phyloP scores from a whole-genome alignment of 2,113 vertebrate genomes.

The Copsychus sechellarum region DNA sequence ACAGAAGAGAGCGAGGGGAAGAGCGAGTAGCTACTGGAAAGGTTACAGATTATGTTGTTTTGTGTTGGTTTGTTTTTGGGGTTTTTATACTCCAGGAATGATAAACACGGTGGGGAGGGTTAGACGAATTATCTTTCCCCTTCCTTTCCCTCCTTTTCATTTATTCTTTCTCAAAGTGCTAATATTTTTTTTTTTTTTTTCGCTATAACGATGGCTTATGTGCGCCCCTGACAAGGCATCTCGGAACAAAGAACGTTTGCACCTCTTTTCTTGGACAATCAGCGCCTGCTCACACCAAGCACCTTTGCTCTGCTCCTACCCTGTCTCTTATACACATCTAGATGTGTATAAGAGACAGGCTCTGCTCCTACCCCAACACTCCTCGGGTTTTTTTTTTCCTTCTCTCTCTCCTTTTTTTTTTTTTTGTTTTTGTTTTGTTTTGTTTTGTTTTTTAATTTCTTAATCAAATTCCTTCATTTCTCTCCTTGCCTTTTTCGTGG shows the following conservation, averaged over 20 bases:
- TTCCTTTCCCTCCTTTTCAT: background rate
- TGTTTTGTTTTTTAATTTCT: no score
- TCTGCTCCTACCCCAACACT: no score
- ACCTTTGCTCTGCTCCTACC: background rate
- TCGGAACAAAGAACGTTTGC: constrained; percentile 28
- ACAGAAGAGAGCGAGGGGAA: background rate
- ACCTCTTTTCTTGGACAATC: background rate
- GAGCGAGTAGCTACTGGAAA: background rate
- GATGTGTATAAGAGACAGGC: no score
- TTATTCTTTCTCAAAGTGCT: background rate
- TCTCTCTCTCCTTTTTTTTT: background rate
- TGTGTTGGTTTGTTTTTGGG: background rate
- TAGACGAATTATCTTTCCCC: background rate
- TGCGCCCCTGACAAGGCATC: background rate
- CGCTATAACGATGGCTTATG: background rate
- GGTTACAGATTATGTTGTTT: background rate
- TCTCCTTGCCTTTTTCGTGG: background rate
- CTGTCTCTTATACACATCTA: no score
- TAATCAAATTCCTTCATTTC: background rate
- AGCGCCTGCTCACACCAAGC: background rate
- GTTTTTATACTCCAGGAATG: background rate
- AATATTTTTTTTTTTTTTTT: background rate
- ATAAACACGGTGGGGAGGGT: background rate
- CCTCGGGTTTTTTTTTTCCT: background rate
- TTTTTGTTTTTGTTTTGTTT: no score